Base-by-base conservation (phyloP, 2,888 invertebrate species). In the Pollenia labialis region DNA sequence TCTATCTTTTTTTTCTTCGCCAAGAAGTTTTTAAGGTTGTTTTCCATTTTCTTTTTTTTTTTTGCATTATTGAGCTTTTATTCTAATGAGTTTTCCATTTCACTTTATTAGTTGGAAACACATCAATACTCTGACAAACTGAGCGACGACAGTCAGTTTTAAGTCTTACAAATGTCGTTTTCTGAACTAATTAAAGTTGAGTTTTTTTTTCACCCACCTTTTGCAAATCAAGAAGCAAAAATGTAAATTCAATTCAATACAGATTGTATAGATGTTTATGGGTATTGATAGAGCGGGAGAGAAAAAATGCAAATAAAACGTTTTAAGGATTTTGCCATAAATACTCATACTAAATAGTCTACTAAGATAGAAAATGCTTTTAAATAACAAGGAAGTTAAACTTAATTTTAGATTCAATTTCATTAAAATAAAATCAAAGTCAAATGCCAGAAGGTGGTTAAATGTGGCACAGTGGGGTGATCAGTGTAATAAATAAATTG, bases 11-110 rank as follows among this genome's bases (percentile, higher is more conserved):
- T 52, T 12, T 46, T 46, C 48, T 23, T 48, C 12, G 23, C 10
- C 16, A 32, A 75, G 60, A 23, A 71, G 23, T 72, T 52, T 71
- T 81, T n/a, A 32, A 80, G 52, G 46, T 60, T 0, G 11, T 44
- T 66, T 54, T 58, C 23, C 9, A 10, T 16, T n/a, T 54, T 7
- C 2, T 42, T 46, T 14, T 75, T 50, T 14, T 62, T 44, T 62
- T 54, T 80, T 16, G 7, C 46, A 18, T 80, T 60, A 18, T 44
- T 69, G 58, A 40, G 50, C 18, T 83, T 64, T 58, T 79, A 84
- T 87, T 87, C 84, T 84, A 87, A 87, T 87, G 84, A 87, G 84
- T 87, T 87, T 87, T 87, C 87, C 84, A 87, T 87, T 87, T 87
- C 87, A 87, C 87, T 87, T 87, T 81, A 87, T 84, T 87, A 84